Evolutionary conservation across 2,888 invertebrate species (phyloP).

Genomic region (Pollenia amentaria): DNA sequence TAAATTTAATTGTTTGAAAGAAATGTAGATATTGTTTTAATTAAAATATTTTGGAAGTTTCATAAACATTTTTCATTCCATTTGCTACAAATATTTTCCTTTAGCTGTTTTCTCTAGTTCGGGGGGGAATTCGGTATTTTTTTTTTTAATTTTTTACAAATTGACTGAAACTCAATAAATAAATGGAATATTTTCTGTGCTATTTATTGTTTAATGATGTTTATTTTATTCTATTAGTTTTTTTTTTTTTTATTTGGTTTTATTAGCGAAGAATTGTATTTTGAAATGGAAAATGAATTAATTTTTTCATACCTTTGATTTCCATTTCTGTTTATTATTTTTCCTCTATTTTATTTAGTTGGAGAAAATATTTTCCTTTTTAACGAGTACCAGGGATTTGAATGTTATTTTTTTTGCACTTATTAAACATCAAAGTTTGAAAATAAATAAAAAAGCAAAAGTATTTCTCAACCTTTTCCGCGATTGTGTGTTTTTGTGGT

Average conservation of each 20-base stretch:
- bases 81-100: too few species aligned
- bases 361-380: constrained; percentile 30
- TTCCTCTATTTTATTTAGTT: not conserved
- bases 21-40: too few species aligned
- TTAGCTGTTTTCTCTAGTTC: not conserved
- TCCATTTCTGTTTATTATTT: constrained; percentile 32
- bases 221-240: not conserved
- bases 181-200: not conserved
- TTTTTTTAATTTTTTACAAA: constrained; percentile 24
- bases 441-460: constrained; percentile 10
- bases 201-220: not conserved
- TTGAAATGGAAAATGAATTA: constrained; percentile 21
- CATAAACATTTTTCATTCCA: too few species aligned
- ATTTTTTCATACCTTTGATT: constrained; percentile 1
- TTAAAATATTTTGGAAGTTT: too few species aligned
- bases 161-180: constrained; percentile 10
- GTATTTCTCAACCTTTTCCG: constrained; percentile 37
- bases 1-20: too few species aligned
- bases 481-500: not conserved
- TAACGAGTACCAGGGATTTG: constrained; percentile 32
- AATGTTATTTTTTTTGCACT: constrained; percentile 52
- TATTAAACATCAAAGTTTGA: constrained; percentile 47
- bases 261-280: not conserved
- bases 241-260: not conserved
- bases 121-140: not conserved